Percentiles rank a stretch among this genome's conserved stretches.
Evolutionary conservation across 2,113 vertebrate species (phyloP).

Genomic region (Tragelaphus strepsiceros): DNA sequence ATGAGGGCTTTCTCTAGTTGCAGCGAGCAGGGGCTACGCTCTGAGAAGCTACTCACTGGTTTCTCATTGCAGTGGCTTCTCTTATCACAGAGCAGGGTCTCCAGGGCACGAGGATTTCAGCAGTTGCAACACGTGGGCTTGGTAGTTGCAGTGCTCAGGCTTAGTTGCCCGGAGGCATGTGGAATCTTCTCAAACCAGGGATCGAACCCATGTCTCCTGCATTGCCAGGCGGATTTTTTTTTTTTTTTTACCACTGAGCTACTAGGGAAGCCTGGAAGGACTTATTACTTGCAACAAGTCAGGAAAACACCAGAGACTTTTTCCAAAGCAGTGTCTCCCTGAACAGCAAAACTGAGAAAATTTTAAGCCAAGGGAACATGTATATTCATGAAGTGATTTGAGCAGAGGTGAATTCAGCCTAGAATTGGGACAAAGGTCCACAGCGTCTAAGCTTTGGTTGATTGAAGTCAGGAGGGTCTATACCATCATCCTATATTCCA

Average conservation of each 20-base stretch:
- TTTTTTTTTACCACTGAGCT: background rate
- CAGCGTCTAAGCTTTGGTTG: background rate
- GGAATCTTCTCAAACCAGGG: background rate
- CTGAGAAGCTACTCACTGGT: background rate
- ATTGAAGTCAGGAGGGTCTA: background rate
- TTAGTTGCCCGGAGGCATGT: background rate
- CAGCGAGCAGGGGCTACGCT: background rate
- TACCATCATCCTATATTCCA: background rate
- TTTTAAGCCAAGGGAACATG: background rate
- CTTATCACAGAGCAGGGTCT: rapidly evolving
- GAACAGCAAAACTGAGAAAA: background rate
- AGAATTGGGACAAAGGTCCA: background rate
- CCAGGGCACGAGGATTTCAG: background rate
- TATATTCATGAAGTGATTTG: background rate
- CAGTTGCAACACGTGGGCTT: background rate
- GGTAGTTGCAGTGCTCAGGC: rapidly evolving
- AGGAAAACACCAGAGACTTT: background rate
- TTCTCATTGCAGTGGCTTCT: background rate
- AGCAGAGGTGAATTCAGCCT: background rate
- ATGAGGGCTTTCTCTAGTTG: background rate
- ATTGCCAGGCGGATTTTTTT: background rate
- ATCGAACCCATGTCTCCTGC: background rate
- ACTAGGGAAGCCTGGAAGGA: background rate
- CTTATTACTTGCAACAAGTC: background rate
- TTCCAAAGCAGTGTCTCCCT: background rate